phyloP scores from a whole-genome alignment of 2,113 vertebrate genomes.

The Pardalotus punctatus region DNA sequence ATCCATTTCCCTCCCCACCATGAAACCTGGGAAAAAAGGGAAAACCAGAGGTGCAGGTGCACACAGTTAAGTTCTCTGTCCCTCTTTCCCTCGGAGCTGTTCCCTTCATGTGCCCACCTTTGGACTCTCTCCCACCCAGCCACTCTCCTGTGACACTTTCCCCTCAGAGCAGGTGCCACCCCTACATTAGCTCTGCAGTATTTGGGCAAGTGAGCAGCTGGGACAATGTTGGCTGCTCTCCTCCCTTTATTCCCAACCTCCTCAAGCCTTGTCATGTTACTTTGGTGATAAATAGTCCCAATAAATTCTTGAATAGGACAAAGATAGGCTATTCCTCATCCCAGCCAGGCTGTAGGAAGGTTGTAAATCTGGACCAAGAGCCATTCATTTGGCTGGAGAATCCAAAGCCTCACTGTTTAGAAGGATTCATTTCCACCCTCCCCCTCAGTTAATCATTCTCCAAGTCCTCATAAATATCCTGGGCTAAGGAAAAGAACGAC shows the following conservation, averaged over 20 bases:
- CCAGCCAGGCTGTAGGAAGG: slow-evolving; percentile 20
- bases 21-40: background rate
- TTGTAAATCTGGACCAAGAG: slow-evolving; percentile 56
- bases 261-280: slow-evolving; percentile 4
- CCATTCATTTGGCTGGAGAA: slow-evolving; percentile 54
- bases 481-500: slow-evolving; percentile 19
- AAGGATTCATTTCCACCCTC: slow-evolving; percentile 61
- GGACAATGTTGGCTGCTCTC: background rate
- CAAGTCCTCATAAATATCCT: slow-evolving; percentile 54
- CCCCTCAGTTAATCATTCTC: slow-evolving; percentile 52
- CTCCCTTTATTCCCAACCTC: slow-evolving; percentile 1
- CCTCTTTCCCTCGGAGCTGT: background rate
- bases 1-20: background rate
- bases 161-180: background rate
- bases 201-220: background rate
- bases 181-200: background rate
- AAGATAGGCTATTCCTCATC: slow-evolving; percentile 56
- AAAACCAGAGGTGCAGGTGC: background rate
- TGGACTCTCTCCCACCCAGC: background rate
- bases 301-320: slow-evolving; percentile 48
- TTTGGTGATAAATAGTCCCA: slow-evolving; percentile 53
- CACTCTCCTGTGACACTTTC: background rate
- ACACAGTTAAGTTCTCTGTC: background rate
- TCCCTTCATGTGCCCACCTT: background rate
- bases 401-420: slow-evolving; percentile 39